These are phyloP conservation scores for Hyles lineata DNA, from an alignment of 2,888 invertebrate genomes.

Conservation along the genomic window DNA sequence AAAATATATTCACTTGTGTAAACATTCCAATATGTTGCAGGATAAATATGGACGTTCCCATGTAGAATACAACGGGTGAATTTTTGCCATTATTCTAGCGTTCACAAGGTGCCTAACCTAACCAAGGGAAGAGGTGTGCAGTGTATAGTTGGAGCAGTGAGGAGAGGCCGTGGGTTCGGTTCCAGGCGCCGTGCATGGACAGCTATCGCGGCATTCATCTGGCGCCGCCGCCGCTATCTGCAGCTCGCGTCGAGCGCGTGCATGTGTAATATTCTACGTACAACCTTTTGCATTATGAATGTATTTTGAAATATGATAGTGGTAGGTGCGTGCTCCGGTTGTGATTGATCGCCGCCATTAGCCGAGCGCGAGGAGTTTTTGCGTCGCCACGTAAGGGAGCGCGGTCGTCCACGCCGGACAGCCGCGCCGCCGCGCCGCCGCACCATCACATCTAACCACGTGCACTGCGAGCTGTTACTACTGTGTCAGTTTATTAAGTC, in stretches of 20 bases:
- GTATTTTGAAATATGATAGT: conserved; percentile 20
- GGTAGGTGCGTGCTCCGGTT: conserved; percentile 15
- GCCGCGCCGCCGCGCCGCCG: background rate
- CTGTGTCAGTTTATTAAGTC: background rate
- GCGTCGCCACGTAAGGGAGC: conserved; percentile 13
- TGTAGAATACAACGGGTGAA: no score
- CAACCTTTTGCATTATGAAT: conserved; percentile 23
- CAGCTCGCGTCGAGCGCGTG: background rate
- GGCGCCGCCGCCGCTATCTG: conserved; percentile 7
- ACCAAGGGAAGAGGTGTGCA: no score
- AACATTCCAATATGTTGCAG: no score
- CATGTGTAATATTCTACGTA: conserved; percentile 12
- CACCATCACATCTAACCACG: background rate
- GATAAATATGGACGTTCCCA: no score
- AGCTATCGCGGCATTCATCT: conserved; percentile 23
- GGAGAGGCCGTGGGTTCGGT: background rate
- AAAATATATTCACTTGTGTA: no score
- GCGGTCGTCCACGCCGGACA: background rate
- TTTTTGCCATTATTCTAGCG: no score
- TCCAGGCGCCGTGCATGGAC: conserved; percentile 4
- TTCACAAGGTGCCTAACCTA: no score
- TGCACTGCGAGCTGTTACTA: background rate
- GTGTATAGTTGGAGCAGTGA: background rate
- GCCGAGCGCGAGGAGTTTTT: conserved; percentile 2
- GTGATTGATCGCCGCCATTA: conserved; percentile 24